A percentile compares a stretch with the other conserved stretches of the same genome.
Evolutionary conservation across 2,113 vertebrate genomes (phyloP).

Genomic region (Rhinopomastus cyanomelas): DNA sequence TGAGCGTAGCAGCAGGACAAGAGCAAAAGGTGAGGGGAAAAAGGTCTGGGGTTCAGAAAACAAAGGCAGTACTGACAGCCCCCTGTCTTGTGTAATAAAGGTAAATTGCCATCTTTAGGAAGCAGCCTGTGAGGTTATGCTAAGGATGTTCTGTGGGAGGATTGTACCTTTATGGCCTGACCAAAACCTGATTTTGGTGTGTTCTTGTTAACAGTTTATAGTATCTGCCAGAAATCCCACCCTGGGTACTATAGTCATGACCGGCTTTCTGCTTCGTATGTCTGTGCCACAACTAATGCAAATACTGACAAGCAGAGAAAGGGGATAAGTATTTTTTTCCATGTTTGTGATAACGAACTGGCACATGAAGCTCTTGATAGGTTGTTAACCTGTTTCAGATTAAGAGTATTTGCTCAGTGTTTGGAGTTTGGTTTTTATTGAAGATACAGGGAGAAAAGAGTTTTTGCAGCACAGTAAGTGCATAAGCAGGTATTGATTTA

Average conservation of each 20-base stretch:
- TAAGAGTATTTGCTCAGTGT: neutral
- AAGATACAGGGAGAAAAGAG: neutral
- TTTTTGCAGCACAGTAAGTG: neutral
- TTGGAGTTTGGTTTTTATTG: constrained; percentile 32
- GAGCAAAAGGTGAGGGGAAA: neutral
- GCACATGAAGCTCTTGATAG: neutral
- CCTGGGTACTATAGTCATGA: neutral
- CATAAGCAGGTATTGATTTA: constrained; percentile 17
- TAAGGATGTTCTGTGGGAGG: neutral
- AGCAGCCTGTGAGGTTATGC: neutral
- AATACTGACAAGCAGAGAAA: neutral
- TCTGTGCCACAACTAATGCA: neutral
- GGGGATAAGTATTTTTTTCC: neutral
- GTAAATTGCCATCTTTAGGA: neutral
- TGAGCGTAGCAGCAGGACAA: neutral
- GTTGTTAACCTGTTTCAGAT: constrained; percentile 7
- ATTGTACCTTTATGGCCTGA: neutral
- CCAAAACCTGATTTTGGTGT: neutral
- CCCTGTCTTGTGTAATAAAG: neutral
- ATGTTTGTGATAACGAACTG: neutral
- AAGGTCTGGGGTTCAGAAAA: neutral
- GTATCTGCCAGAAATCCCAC: neutral
- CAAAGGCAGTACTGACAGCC: neutral
- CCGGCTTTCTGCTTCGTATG: neutral
- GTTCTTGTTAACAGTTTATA: neutral